Evolutionary conservation across 1,140 invertebrate genomes (phyloP), one percentile per base, ranked within the genome.

Genomic region (Zaprionus kolodkinae): DNA sequence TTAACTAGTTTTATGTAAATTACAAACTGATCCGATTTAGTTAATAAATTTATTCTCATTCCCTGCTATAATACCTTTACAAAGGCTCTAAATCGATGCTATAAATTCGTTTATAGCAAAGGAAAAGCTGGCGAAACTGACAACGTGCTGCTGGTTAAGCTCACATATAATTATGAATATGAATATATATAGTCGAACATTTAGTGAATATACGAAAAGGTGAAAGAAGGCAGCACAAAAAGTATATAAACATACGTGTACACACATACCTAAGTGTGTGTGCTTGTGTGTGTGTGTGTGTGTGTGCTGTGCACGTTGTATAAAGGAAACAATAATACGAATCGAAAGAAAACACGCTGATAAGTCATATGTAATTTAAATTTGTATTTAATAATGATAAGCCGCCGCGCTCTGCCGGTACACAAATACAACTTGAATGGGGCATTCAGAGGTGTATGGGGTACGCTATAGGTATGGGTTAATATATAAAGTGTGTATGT

Each of bases 361-460:
- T 88, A 88, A 88, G 81, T 76, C 71, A 81, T 80, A 84, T 89
- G 84, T 88, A 88, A 89, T 88, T 89, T 79, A 85, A 89, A 88
- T 89, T 86, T 88, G 75, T 89, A 76, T 88, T 89, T 81, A 76
- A 89, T 81, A 84, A 71, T 81, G 85, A 88, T 88, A 88, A 88
- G 85, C 78, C 84, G 79, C 38, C 21, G 21, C 21, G 21, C 21
- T 21, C 21, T 21, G 21, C 21, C 33, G 33, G 83, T 70, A 72
- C 59, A 74, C 66, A 85, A 78, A 73, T 73, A 79, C 75, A 15
- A 45, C 43, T 33, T 33, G 64, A 59, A 54, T 59, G 15, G 38
- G 43, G 33, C 56, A 72, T 63, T 50, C 43, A 70, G 38, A 57
- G 72, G 59, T 64, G 60, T 54, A 11, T 40, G 33, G 13, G 33